These are phyloP conservation scores for Calvadosia cruxmelitensis DNA, from an alignment of 30 jellyfish, hydroid and myxozoan genomes.

Conservation along the genomic window DNA sequence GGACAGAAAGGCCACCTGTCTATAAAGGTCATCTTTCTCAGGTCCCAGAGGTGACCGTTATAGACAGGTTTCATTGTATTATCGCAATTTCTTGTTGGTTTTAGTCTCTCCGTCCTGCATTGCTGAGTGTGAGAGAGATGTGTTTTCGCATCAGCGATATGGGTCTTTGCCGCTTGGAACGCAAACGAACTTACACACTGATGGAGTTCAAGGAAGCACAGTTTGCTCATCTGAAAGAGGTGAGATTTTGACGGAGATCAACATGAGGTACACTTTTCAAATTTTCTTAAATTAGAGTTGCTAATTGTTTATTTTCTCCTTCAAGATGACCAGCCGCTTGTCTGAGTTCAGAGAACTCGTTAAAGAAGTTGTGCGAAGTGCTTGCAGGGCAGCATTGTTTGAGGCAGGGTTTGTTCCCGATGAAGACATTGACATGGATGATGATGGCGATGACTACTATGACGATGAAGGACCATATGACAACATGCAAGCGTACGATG, in stretches of 20 bases:
- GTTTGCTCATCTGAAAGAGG: constrained; percentile 72
- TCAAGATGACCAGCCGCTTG: constrained; percentile 55
- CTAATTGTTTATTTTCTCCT: too few species aligned
- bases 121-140: constrained; percentile 92
- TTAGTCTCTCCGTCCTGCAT: constrained; percentile 91
- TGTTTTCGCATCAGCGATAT: constrained; percentile 89
- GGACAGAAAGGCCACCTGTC: too few species aligned
- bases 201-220: constrained; percentile 62
- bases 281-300: background rate
- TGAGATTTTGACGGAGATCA: constrained; percentile 10
- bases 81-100: background rate
- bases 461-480: background rate
- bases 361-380: constrained; percentile 95
- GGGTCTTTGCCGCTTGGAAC: constrained; percentile 91
- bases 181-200: constrained; percentile 69
- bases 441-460: background rate
- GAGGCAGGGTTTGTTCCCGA: constrained; percentile 97
- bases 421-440: constrained; percentile 7
- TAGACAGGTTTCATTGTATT: too few species aligned
- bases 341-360: constrained; percentile 86
- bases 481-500: constrained; percentile 39
- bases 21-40: too few species aligned
- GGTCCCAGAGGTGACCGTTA: too few species aligned
- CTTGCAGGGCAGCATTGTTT: constrained; percentile 84
- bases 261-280: background rate